These are phyloP conservation scores for Gouania willdenowi DNA, from an alignment of 2,797 vertebrate genomes.

Conservation along the genomic window DNA sequence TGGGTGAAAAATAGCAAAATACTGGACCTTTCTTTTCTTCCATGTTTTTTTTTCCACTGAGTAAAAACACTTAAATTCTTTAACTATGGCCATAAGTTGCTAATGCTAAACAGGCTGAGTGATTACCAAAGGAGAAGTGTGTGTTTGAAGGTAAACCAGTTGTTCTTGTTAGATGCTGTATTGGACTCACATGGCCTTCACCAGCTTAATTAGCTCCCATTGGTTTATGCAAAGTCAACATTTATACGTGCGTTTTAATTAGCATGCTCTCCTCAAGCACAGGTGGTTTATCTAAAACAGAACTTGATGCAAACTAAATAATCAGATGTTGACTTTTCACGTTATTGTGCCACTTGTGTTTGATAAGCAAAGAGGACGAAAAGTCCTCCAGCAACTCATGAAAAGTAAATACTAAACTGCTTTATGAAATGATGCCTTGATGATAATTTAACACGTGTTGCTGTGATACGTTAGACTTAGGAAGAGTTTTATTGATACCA, in stretches of 20 bases:
- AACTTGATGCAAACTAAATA: slow-evolving; percentile 8
- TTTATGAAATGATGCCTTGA: no score
- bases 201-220: not conserved
- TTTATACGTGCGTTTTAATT: slow-evolving; percentile 2
- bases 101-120: no score
- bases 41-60: no score
- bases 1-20: no score
- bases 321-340: slow-evolving; percentile 10
- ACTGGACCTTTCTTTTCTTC: no score
- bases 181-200: not conserved
- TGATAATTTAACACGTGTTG: no score
- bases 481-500: no score
- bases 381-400: slow-evolving; percentile 9
- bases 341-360: not conserved
- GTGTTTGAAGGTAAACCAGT: not conserved
- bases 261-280: slow-evolving; percentile 3
- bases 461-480: no score
- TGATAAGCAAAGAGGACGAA: not conserved
- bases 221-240: slow-evolving; percentile 22
- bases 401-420: not conserved
- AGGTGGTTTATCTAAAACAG: slow-evolving; percentile 2
- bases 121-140: no score
- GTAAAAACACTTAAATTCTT: no score
- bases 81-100: no score
- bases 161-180: no score